Evolutionary conservation across 2,797 vertebrate genomes (phyloP).

Genomic region (Phoebastria nigripes): DNA sequence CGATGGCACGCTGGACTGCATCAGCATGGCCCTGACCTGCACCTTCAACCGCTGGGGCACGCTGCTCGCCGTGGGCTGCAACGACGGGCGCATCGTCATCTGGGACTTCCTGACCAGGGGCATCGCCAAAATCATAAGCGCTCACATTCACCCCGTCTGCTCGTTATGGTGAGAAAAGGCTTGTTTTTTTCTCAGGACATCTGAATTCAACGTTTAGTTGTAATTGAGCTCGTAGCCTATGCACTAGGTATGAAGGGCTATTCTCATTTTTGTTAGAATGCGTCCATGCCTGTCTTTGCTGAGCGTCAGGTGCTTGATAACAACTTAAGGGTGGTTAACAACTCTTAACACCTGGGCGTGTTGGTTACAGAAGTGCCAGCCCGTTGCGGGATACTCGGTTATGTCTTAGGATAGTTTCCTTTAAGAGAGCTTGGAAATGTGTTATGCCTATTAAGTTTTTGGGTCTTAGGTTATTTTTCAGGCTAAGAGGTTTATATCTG

Average conservation of each 20-base stretch:
- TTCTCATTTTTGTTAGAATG: accelerated
- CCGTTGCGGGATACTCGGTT: accelerated
- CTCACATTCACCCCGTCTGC: slow-evolving; percentile 97
- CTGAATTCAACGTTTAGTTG: accelerated
- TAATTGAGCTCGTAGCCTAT: accelerated
- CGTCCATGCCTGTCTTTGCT: accelerated
- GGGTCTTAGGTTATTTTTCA: too few relatives aligned
- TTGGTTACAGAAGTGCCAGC: accelerated
- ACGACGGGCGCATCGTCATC: slow-evolving; percentile 96
- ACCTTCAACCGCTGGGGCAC: slow-evolving; percentile 99
- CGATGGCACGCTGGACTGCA: slow-evolving; percentile 96
- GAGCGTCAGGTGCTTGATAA: neutral
- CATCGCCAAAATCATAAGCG: slow-evolving; percentile 97
- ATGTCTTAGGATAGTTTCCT: accelerated
- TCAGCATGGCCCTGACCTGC: slow-evolving; percentile 98
- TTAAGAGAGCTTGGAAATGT: accelerated
- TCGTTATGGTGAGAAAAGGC: slow-evolving; percentile 84
- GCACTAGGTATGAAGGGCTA: accelerated
- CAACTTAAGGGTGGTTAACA: too few relatives aligned
- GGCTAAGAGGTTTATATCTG: accelerated
- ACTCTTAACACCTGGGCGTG: accelerated
- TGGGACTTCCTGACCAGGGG: slow-evolving; percentile 97
- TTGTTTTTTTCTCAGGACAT: accelerated
- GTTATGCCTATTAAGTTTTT: accelerated
- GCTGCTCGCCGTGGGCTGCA: slow-evolving; percentile 94